Evolutionary conservation across 2,888 invertebrate species (phyloP), one percentile per base, ranked within the genome.

Genomic region (Cotesia congregata): DNA sequence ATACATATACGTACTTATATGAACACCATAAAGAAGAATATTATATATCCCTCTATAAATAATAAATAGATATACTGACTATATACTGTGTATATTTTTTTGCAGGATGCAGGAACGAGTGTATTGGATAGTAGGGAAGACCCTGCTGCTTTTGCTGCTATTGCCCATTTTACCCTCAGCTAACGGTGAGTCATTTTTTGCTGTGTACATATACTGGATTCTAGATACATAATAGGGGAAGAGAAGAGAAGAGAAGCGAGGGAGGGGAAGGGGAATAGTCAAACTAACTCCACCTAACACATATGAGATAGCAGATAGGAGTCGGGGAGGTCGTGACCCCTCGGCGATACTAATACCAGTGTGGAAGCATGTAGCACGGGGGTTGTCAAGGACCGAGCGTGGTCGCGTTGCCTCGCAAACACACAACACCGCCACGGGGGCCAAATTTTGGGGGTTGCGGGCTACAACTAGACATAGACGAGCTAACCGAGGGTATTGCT

Each of bases 101-200:
- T 83, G 75, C 87, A 89, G 88, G 86, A 88, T 88, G 88, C 86
- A 85, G 88, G 85, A 83, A 82, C 82, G 80, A 83, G 80, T 82
- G 82, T 83, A 84, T 79, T 83, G 84, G 82, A 86, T 83, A 85
- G 85, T 85, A 86, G 85, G 85, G 82, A 79, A 83, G 81, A 82
- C 81, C 82, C 84, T 84, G 80, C 81, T 83, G 81, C 84, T 85
- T 82, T 50, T 50, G 50, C 83, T 83, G 83, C 77, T 84, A 71
- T 78, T 84, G 80, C 78, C 83, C 80, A 72, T 82, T 76, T 81
- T 82, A 80, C 83, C 86, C 83, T 83, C 84, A 79, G 86, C 85
- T 80, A 86, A 87, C 83, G 89, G 89, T 89, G 85, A 89, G 88
- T 88, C 86, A 86, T 82, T 83, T 80, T 83, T 76, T 59, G 62